A percentile compares a stretch with the other conserved stretches of the same genome.
phyloP scores from a whole-genome alignment of 2,888 invertebrate genomes.

The Entomobrya multifasciata region DNA sequence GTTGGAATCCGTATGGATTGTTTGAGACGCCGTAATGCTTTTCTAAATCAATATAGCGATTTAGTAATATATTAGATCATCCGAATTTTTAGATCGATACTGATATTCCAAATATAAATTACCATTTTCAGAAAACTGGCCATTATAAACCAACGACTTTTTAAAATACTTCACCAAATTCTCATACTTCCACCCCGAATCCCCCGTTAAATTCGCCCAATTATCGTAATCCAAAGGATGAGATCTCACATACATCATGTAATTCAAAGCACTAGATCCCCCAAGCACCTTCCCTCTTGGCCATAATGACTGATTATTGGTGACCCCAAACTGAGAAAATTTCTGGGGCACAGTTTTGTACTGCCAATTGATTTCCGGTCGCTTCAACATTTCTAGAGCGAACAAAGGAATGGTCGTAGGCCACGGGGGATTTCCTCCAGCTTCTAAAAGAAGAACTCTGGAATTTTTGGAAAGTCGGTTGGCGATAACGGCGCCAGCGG shows the following conservation, averaged over 20 bases:
- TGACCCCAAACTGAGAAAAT: constrained; percentile 65
- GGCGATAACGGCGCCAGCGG: constrained; percentile 2
- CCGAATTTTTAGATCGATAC: constrained; percentile 7
- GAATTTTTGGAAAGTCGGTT: constrained; percentile 71
- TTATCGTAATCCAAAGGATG: constrained; percentile 34
- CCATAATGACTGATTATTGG: constrained; percentile 20
- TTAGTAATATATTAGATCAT: too few relatives aligned
- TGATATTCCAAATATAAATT: too few relatives aligned
- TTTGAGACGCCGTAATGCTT: constrained; percentile 35
- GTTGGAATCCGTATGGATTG: constrained; percentile 43
- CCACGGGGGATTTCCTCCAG: constrained; percentile 73
- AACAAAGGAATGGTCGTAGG: constrained; percentile 68
- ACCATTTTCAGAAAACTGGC: constrained; percentile 15
- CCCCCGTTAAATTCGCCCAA: constrained; percentile 26
- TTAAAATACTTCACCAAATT: constrained; percentile 40
- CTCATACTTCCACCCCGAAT: constrained; percentile 19
- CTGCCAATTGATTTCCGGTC: constrained; percentile 65
- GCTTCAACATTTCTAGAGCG: constrained; percentile 49
- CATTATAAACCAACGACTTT: constrained; percentile 15
- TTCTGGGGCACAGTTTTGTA: constrained; percentile 70
- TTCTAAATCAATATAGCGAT: constrained; percentile 57
- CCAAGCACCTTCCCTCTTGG: constrained; percentile 29
- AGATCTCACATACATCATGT: constrained; percentile 48
- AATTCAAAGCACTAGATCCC: constrained; percentile 56
- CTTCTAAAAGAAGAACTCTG: constrained; percentile 68